Conservation (phyloP, 2,888 invertebrate genomes). For the Callyntrura sp. region DNA sequence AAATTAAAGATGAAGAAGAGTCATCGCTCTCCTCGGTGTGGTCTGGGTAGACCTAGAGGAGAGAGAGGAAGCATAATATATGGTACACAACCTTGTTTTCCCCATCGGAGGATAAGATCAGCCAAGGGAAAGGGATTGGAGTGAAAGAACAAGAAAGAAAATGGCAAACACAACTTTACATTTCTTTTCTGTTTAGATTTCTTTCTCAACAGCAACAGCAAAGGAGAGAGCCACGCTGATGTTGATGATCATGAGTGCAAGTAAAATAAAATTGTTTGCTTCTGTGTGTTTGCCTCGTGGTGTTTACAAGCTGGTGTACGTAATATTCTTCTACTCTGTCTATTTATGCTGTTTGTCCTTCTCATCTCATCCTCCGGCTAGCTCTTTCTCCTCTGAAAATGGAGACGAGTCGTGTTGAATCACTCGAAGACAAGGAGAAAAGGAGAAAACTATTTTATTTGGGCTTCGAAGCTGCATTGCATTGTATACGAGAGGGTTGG, state of each 20-base stretch:
- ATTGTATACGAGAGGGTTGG: background rate
- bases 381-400: conserved; percentile 7
- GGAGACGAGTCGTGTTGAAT: background rate
- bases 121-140: background rate
- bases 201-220: background rate
- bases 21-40: background rate
- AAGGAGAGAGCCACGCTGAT: background rate
- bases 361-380: conserved; percentile 35
- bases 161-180: background rate
- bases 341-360: conserved; percentile 9
- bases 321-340: background rate
- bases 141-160: background rate
- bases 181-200: conserved; percentile 9
- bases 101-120: background rate
- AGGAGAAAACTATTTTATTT: conserved; percentile 6
- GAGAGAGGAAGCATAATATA: background rate
- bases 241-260: background rate
- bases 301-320: conserved; percentile 27
- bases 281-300: conserved; percentile 37
- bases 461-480: background rate
- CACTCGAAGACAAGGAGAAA: background rate
- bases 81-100: background rate
- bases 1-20: conserved; percentile 1
- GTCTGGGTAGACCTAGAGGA: background rate
- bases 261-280: conserved; percentile 37